Conservation (phyloP, 1,140 invertebrate species). For the Tetraneura akinire region DNA sequence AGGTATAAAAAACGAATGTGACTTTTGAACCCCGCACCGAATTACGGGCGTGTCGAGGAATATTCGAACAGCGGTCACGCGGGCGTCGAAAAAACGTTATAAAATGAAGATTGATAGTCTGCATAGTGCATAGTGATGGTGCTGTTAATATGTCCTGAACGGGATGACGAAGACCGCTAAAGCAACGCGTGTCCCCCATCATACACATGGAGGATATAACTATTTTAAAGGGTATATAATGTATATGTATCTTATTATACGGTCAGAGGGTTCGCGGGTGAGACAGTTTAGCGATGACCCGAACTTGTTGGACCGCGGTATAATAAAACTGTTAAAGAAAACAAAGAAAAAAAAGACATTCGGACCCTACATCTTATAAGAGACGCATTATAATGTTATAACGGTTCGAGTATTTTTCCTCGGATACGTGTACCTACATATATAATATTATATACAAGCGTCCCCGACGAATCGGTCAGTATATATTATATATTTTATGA, state of each 20-base stretch:
- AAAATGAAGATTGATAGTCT: slow-evolving; percentile 44
- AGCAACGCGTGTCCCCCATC: neutral
- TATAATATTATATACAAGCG: no score
- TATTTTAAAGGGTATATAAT: neutral
- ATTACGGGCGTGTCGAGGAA: neutral
- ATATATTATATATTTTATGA: no score
- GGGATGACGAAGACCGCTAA: neutral
- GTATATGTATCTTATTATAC: no score
- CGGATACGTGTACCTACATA: no score
- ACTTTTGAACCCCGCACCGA: slow-evolving; percentile 35
- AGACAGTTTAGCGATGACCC: slow-evolving; percentile 18
- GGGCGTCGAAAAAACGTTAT: slow-evolving; percentile 13
- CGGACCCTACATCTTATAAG: slow-evolving; percentile 10
- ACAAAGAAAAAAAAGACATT: slow-evolving; percentile 13
- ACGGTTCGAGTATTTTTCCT: neutral
- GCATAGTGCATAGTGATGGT: no score
- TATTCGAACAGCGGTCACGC: neutral
- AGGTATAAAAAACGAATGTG: slow-evolving; percentile 41
- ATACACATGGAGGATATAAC: neutral
- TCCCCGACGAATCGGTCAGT: neutral
- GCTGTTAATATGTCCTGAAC: no score
- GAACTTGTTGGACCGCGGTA: slow-evolving; percentile 27
- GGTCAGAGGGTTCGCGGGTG: neutral
- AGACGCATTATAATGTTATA: slow-evolving; percentile 25
- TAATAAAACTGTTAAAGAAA: slow-evolving; percentile 29